Conservation (phyloP, 2,113 vertebrate genomes). For the Pelobates fuscus region DNA sequence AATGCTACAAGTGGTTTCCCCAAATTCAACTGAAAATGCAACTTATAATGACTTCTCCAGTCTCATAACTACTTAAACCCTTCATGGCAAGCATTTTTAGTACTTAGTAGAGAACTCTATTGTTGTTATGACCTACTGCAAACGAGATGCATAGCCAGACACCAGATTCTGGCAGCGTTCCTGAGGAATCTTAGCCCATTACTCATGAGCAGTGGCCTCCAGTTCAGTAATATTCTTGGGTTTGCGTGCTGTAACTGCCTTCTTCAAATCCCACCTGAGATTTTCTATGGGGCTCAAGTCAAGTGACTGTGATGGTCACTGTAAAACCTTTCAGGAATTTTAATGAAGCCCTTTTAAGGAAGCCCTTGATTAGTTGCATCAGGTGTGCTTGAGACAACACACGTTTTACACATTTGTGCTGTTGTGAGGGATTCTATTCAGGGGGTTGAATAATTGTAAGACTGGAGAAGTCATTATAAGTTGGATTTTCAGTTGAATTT, state of each 20-base stretch:
- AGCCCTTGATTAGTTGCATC: too few species aligned
- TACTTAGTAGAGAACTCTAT: neutral
- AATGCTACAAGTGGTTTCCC: neutral
- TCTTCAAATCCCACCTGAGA: neutral
- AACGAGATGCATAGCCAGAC: neutral
- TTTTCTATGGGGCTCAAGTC: too few species aligned
- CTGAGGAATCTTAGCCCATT: too few species aligned
- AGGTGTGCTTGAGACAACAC: too few species aligned
- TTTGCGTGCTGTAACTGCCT: neutral
- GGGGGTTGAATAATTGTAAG: too few species aligned
- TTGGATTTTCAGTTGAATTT: too few species aligned
- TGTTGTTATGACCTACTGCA: neutral
- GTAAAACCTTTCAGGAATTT: neutral
- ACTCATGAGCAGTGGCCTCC: neutral
- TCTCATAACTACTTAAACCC: neutral
- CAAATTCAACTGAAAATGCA: conserved; percentile 3
- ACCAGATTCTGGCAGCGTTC: neutral
- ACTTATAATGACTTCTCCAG: neutral
- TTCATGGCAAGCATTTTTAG: neutral
- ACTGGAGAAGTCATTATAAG: too few species aligned
- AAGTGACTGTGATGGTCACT: neutral
- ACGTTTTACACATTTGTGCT: too few species aligned
- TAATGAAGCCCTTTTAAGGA: neutral
- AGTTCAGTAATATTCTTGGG: conserved; percentile 1
- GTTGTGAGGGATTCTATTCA: too few species aligned